A percentile compares a stretch with the other conserved stretches of the same genome.
phyloP scores from a whole-genome alignment of 2,113 vertebrate species.

The Phodopus roborovskii region DNA sequence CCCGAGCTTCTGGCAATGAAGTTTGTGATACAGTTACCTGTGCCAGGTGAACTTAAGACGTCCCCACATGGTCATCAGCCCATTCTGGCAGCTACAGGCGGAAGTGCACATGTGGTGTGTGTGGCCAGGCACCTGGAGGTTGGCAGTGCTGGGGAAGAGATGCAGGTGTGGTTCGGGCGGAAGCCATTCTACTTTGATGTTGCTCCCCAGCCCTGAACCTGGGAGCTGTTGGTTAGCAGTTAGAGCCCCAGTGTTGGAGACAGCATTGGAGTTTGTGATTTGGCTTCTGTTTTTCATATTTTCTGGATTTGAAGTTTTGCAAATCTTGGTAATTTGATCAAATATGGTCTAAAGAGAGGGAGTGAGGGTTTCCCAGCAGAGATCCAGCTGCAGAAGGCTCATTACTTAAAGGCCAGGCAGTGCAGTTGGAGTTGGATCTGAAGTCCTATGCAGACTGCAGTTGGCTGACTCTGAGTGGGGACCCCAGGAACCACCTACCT shows the following conservation, averaged over 20 bases:
- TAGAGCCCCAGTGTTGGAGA: not conserved
- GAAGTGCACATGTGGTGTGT: not conserved
- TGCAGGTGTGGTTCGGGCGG: too few species aligned
- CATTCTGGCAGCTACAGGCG: not conserved
- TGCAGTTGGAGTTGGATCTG: slow-evolving; percentile 68
- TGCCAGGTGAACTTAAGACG: not conserved
- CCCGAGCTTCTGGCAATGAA: not conserved
- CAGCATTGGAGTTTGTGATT: slow-evolving; percentile 23
- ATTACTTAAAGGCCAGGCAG: slow-evolving; percentile 63
- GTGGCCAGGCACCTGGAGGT: not conserved
- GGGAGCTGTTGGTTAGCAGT: not conserved
- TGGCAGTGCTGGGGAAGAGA: not conserved
- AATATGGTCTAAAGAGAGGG: slow-evolving; percentile 21
- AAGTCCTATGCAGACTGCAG: slow-evolving; percentile 60
- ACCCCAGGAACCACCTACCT: slow-evolving; percentile 69
- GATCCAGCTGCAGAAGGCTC: slow-evolving; percentile 7
- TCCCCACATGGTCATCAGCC: not conserved
- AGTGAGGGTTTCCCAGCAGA: slow-evolving; percentile 37
- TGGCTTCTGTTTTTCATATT: slow-evolving; percentile 42
- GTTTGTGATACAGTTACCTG: not conserved
- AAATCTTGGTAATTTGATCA: not conserved
- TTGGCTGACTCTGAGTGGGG: slow-evolving; percentile 54
- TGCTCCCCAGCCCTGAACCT: not conserved
- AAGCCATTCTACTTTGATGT: not conserved
- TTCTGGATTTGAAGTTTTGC: slow-evolving; percentile 47